phyloP scores from a whole-genome alignment of 2,888 invertebrate genomes.

The Xestobium rufovillosum region DNA sequence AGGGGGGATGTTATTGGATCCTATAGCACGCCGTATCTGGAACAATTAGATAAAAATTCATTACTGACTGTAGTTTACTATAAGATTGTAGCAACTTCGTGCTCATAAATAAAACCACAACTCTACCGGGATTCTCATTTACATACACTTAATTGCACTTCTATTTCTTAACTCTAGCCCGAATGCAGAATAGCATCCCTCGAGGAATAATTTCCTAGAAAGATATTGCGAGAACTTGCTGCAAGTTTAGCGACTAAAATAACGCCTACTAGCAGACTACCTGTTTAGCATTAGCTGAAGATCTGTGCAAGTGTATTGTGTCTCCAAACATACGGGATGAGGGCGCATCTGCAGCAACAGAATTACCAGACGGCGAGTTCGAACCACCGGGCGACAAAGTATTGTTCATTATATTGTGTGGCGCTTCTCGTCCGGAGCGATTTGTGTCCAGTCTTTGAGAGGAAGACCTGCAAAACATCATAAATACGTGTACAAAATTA shows the following conservation, averaged over 20 bases:
- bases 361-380: constrained; percentile 39
- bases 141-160: too few species aligned
- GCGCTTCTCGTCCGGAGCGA: constrained; percentile 40
- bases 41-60: constrained; percentile 22
- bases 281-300: constrained; percentile 46
- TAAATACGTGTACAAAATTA: too few species aligned
- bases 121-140: too few species aligned
- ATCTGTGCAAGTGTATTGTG: constrained; percentile 50
- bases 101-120: too few species aligned
- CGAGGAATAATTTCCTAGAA: too few species aligned
- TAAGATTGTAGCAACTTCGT: too few species aligned
- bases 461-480: constrained; percentile 18
- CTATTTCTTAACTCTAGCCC: too few species aligned
- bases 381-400: constrained; percentile 45
- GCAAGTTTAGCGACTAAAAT: too few species aligned
- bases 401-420: constrained; percentile 38
- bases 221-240: too few species aligned
- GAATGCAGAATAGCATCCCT: too few species aligned
- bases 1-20: constrained; percentile 58
- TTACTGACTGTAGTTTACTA: constrained; percentile 5
- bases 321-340: constrained; percentile 69
- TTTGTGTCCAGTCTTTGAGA: constrained; percentile 33
- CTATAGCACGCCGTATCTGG: constrained; percentile 48
- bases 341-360: constrained; percentile 46
- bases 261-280: too few species aligned